phyloP scores from a whole-genome alignment of 2,113 vertebrate genomes.

The Pterocles burchelli region DNA sequence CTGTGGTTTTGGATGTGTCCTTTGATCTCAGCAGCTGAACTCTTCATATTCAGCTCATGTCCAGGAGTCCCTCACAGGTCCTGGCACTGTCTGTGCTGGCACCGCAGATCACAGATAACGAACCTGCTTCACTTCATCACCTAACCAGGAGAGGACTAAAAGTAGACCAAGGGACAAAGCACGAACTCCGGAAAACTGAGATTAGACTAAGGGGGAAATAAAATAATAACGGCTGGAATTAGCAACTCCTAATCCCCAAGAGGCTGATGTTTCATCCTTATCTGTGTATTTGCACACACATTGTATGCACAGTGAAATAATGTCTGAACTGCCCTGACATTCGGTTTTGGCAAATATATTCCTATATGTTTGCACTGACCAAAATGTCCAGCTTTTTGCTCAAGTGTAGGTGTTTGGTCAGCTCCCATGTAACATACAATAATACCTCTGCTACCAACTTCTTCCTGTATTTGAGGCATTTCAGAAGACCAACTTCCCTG shows the following conservation, averaged over 20 bases:
- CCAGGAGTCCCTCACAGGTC: background rate
- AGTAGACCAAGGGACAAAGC: background rate
- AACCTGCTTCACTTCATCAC: background rate
- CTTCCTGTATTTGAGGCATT: background rate
- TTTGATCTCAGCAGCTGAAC: background rate
- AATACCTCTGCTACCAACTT: background rate
- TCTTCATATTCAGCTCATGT: background rate
- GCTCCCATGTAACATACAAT: rapidly evolving
- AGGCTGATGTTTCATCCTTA: background rate
- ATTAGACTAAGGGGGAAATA: background rate
- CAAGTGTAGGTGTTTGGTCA: background rate
- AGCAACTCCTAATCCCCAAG: background rate
- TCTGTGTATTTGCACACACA: background rate
- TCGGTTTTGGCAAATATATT: background rate
- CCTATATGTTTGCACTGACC: background rate
- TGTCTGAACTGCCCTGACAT: background rate
- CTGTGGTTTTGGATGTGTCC: background rate
- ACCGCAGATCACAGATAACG: background rate
- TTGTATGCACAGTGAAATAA: rapidly evolving
- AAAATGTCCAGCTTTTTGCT: background rate
- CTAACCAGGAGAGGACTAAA: background rate
- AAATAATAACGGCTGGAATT: slow-evolving; percentile 25
- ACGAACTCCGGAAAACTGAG: background rate
- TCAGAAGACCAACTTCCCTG: background rate
- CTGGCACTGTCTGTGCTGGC: background rate